Evolutionary conservation across 2,888 invertebrate genomes (phyloP).

Genomic region (Tetranychus piercei): DNA sequence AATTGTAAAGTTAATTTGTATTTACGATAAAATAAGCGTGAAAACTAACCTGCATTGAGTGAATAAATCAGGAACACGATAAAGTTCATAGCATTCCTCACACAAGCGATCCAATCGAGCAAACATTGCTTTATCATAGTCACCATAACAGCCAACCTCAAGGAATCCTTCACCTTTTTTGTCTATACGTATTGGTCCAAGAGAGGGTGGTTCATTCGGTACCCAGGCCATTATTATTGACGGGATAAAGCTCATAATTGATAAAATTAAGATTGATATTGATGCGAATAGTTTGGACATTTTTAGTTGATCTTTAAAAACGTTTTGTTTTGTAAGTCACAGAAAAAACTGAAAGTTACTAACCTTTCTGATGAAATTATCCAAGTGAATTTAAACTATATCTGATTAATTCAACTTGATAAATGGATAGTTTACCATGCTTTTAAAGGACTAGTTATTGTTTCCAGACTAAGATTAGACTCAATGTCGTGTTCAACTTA

Average conservation of each 20-base stretch:
- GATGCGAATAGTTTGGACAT: neutral
- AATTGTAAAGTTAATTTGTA: neutral
- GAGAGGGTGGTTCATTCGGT: neutral
- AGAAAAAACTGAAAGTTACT: too few relatives aligned
- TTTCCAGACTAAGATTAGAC: too few relatives aligned
- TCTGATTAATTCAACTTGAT: too few relatives aligned
- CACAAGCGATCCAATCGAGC: slow-evolving; percentile 25
- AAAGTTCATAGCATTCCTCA: slow-evolving; percentile 26
- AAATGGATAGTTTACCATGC: too few relatives aligned
- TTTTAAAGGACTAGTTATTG: too few relatives aligned
- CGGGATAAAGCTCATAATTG: neutral
- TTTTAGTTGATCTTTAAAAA: too few relatives aligned
- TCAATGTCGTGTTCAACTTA: too few relatives aligned
- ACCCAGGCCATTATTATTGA: neutral
- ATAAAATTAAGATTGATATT: neutral
- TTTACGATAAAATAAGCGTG: neutral
- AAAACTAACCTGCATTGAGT: slow-evolving; percentile 24
- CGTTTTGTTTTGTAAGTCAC: too few relatives aligned
- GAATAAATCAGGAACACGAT: slow-evolving; percentile 24
- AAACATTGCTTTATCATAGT: slow-evolving; percentile 26
- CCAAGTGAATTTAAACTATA: too few relatives aligned
- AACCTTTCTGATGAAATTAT: too few relatives aligned
- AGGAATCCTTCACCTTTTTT: slow-evolving; percentile 20
- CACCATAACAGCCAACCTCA: slow-evolving; percentile 25
- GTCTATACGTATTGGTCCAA: slow-evolving; percentile 7